Base-by-base conservation (phyloP, 2,888 invertebrate genomes). In the Dysmachus trigonus region DNA sequence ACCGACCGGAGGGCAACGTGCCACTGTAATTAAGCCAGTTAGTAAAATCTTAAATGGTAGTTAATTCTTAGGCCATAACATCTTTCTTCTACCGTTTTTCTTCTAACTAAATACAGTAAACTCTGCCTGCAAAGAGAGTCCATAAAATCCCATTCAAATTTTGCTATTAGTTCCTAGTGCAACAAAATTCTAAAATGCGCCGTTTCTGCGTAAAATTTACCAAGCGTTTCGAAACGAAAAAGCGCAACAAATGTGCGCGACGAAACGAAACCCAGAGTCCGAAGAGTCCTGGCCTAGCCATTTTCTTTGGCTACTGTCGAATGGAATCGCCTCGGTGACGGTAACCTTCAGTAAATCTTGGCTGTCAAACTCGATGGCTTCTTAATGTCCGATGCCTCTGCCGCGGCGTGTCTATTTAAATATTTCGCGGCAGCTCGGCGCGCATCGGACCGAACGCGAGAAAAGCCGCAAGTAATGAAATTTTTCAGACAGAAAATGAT, bases 401-500 rank as follows among this genome's bases (percentile, higher is more conserved):
- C 35, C 38, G 13, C 27, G 31, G 38, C 27, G 62, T 79, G 79
- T 79, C 79, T 79, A 79, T 79, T 79, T 81, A 53, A 81, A 81
- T 53, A 53, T 81, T 81, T 53, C 30, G 41, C 81, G 10, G 18
- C n/a, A n/a, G n/a, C n/a, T n/a, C n/a, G n/a, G n/a, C n/a, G n/a
- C 62, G 22, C 22, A 81, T 3, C 15, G 30, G 22, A 41, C 13
- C 33, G 18, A 8, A 18, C 47, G 47, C 53, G 53, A 81, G 77
- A 62, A 83, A 83, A 72, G 72, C 72, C 83, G 38, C 38, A 83
- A 83, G 72, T 83, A 83, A 83, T 83, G 71, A 72, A 83, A 83
- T 83, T 83, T 72, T 83, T 83, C 72, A 83, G 72, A 83, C 71
- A 83, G 72, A 83, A 83, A 83, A 72, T 83, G 71, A 83, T 83